Evolutionary conservation across 2,888 invertebrate species (phyloP), one percentile per base, ranked within the genome.

Genomic region (Rhabditoides inermis): DNA sequence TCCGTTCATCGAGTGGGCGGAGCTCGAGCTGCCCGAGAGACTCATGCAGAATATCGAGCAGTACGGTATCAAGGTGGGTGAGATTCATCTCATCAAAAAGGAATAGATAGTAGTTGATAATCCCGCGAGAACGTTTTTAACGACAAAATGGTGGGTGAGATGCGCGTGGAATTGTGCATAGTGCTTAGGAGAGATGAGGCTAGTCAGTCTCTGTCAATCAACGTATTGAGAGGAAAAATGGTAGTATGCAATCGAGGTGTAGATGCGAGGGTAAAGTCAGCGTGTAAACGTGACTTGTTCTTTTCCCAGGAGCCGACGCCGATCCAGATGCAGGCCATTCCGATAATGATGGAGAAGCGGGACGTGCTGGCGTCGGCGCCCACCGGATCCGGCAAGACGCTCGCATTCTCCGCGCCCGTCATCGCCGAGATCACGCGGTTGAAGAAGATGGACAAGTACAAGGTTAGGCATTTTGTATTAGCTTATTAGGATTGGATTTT

Each of bases 331-430:
- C 94, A 95, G 79, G 86, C 89, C 0, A 83, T 92, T 63, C 89
- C 95, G 1, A 83, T 88, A 54, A 85, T 95, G 85, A 77, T 91
- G 49, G 82, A 54, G 20, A 52, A 64, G 25, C 56, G 69, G 46
- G 87, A 91, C 76, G 79, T 94, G 30, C 82, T 95, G 70, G 91
- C 90, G 0, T 90, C 90, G 77, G 95, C 95, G 0, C 94, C 94
- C 0, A 98, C 95, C 0, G 95, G 95, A 1, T 92, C 91, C 0
- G 95, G 95, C 7, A 95, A 95, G 80, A 98, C 95, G 0, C 86
- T 89, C 1, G 90, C 94, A 0, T 95, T 94, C 79, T 81, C 94
- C 0, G 77, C 92, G 3, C 95, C 95, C 0, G 81, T 95, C 10
- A 82, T 95, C 30, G 85, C 89, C 70, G 80, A 83, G 0, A 81